phyloP scores from a whole-genome alignment of 2,113 vertebrate genomes.

The Hypanus sabinus region DNA sequence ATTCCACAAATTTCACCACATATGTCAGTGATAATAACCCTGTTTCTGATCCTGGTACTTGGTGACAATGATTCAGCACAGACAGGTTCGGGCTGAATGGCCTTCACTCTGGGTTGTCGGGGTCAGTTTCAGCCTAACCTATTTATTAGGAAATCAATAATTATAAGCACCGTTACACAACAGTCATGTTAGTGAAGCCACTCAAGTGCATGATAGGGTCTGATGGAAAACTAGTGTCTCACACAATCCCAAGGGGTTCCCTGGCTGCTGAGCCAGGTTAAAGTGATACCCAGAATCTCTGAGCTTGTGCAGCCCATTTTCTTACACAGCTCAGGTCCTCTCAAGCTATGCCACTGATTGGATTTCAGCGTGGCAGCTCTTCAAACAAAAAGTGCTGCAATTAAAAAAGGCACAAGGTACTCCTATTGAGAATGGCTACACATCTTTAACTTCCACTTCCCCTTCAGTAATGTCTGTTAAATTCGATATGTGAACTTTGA shows the following conservation, averaged over 20 bases:
- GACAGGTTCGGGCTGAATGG: not conserved
- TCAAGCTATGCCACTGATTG: not conserved
- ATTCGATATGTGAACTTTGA: not conserved
- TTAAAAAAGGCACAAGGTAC: not conserved
- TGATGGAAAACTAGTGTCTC: not conserved
- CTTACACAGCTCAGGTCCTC: too few relatives aligned
- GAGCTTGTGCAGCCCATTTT: not conserved
- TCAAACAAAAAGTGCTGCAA: not conserved
- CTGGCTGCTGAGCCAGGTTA: not conserved
- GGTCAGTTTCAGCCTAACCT: not conserved
- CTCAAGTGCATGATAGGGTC: not conserved
- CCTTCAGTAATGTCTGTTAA: not conserved
- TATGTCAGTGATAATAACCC: too few relatives aligned
- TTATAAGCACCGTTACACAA: not conserved
- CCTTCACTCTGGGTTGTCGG: not conserved
- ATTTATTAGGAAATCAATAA: not conserved
- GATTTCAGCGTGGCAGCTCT: not conserved
- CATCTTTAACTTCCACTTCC: not conserved
- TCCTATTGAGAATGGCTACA: not conserved
- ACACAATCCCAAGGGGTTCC: too few relatives aligned
- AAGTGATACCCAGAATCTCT: not conserved
- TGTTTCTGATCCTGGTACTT: too few relatives aligned
- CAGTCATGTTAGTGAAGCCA: not conserved
- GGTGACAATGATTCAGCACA: not conserved
- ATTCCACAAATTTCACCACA: too few relatives aligned